Evolutionary conservation across 2,113 vertebrate genomes (phyloP).

Genomic region (Podarcis muralis): DNA sequence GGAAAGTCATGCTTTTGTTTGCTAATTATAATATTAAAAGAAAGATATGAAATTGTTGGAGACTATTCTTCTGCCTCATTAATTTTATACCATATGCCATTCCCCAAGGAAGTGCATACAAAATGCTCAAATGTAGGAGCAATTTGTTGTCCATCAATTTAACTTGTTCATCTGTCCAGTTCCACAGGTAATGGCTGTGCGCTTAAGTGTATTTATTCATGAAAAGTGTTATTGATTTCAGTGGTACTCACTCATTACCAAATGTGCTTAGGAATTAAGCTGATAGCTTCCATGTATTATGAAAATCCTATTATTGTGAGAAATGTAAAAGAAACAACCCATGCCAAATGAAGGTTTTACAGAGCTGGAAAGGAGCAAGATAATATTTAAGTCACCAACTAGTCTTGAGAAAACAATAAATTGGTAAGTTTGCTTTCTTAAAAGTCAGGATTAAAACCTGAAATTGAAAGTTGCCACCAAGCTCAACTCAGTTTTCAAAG

Average conservation of each 20-base stretch:
- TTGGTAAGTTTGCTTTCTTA: background rate
- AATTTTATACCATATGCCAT: background rate
- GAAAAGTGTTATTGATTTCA: conserved; percentile 20
- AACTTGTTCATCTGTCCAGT: conserved; percentile 6
- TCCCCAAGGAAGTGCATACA: background rate
- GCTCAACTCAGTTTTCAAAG: background rate
- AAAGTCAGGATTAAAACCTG: background rate
- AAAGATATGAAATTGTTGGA: background rate
- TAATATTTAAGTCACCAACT: background rate
- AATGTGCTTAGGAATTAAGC: background rate
- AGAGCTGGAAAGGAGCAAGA: background rate
- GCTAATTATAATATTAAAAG: background rate
- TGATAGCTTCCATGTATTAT: background rate
- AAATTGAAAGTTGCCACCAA: background rate
- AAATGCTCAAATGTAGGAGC: background rate
- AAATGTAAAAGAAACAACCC: background rate
- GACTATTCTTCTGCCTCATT: background rate
- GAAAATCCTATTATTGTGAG: background rate
- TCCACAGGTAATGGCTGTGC: conserved; percentile 9
- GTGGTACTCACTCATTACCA: conserved; percentile 6
- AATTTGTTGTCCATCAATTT: conserved; percentile 1
- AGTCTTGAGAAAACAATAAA: background rate
- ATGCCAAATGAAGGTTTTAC: background rate
- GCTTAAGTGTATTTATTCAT: conserved; percentile 20
- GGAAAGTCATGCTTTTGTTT: background rate